These are phyloP conservation scores for Agelastica alni DNA, from an alignment of 2,888 invertebrate genomes.

Conservation along the genomic window DNA sequence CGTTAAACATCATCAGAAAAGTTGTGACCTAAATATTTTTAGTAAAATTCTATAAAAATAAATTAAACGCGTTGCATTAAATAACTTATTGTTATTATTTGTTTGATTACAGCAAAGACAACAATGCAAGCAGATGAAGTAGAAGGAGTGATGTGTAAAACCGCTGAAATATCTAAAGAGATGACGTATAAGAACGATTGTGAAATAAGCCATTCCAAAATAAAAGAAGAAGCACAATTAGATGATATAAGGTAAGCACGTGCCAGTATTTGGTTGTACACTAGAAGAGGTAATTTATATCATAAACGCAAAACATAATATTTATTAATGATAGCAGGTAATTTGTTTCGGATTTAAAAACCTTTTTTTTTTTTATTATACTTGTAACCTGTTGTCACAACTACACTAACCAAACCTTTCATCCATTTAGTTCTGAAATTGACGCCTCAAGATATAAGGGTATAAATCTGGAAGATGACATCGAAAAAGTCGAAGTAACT, in stretches of 20 bases:
- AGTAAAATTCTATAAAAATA: not conserved
- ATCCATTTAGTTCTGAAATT: constrained; percentile 13
- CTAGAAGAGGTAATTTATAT: too few species aligned
- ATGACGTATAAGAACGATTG: constrained; percentile 46
- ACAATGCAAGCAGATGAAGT: constrained; percentile 46
- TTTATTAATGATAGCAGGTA: not conserved
- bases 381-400: not conserved
- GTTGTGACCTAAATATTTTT: constrained; percentile 4
- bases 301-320: not conserved
- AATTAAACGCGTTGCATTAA: too few species aligned
- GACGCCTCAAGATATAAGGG: constrained; percentile 36
- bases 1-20: not conserved
- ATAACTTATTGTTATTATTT: too few species aligned
- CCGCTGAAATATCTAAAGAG: constrained; percentile 32
- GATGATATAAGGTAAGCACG: constrained; percentile 38
- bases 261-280: too few species aligned
- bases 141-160: constrained; percentile 36
- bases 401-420: too few species aligned
- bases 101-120: constrained; percentile 37
- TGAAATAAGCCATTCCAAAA: constrained; percentile 38
- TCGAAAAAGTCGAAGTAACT: constrained; percentile 52
- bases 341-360: not conserved
- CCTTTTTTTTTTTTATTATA: not conserved
- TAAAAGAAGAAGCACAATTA: constrained; percentile 31
- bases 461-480: constrained; percentile 51